A percentile compares a stretch with the other conserved stretches of the same genome.
These are phyloP conservation scores for Apamea crenata DNA, from an alignment of 2,888 invertebrate genomes.

Conservation along the genomic window DNA sequence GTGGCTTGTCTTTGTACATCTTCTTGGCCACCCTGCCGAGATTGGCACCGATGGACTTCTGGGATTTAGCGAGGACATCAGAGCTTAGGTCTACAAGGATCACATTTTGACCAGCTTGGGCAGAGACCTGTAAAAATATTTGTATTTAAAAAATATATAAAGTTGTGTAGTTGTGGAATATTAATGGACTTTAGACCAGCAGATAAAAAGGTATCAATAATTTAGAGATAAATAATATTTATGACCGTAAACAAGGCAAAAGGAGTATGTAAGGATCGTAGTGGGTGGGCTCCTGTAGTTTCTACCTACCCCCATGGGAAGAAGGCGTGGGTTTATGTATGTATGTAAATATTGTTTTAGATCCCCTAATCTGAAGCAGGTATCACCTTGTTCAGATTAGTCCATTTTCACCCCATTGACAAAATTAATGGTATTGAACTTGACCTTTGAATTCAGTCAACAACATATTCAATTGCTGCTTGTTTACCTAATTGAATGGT, in stretches of 20 bases:
- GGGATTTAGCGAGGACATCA: slow-evolving; percentile 93
- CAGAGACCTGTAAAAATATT: slow-evolving; percentile 92
- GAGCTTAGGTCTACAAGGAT: slow-evolving; percentile 94
- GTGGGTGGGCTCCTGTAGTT: no score
- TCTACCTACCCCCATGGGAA: no score
- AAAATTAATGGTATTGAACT: no score
- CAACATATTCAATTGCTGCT: not conserved
- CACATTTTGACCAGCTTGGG: slow-evolving; percentile 95
- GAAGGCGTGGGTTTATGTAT: no score
- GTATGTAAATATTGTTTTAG: not conserved
- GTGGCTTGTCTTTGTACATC: slow-evolving; percentile 92
- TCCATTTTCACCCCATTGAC: not conserved
- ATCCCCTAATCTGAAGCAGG: not conserved
- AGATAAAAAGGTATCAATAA: not conserved
- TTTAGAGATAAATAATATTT: not conserved
- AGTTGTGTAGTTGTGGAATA: not conserved
- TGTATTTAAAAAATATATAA: no score
- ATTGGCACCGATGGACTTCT: slow-evolving; percentile 92
- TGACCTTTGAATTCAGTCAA: not conserved
- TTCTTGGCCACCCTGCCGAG: slow-evolving; percentile 95
- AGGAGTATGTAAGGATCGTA: no score
- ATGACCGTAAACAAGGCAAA: not conserved
- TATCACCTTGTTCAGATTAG: not conserved
- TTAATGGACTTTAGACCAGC: not conserved
- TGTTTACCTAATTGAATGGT: not conserved